These are phyloP conservation scores for Pseudomyrmex pallidus DNA, from an alignment of 1,140 invertebrate genomes.

Conservation along the genomic window DNA sequence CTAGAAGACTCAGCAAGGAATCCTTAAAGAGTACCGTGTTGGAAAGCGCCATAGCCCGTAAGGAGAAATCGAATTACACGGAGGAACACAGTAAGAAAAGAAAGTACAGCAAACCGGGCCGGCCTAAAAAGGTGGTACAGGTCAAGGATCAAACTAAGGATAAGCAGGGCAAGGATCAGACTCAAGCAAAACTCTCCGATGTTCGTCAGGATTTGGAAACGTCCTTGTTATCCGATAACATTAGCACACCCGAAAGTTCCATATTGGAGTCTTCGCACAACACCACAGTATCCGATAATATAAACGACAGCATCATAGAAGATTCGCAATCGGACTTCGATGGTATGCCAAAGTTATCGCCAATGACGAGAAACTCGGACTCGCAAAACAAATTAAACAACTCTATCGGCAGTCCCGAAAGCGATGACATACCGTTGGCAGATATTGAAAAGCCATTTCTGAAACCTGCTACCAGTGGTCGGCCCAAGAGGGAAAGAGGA, in stretches of 20 bases:
- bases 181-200: constrained; percentile 51
- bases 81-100: constrained; percentile 80
- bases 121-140: constrained; percentile 77
- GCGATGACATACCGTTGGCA: constrained; percentile 72
- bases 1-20: constrained; percentile 83
- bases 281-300: constrained; percentile 33
- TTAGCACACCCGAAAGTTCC: constrained; percentile 69
- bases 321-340: constrained; percentile 77
- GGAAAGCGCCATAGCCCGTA: constrained; percentile 84
- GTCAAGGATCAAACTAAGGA: constrained; percentile 69
- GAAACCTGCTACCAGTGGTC: constrained; percentile 76
- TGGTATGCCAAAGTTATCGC: constrained; percentile 84
- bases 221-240: constrained; percentile 54
- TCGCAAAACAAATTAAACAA: constrained; percentile 74
- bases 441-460: constrained; percentile 82
- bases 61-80: constrained; percentile 84
- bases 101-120: constrained; percentile 81
- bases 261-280: constrained; percentile 72
- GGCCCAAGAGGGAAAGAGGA: constrained; percentile 77
- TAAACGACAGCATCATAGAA: constrained; percentile 68
- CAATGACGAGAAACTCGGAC: constrained; percentile 80
- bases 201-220: constrained; percentile 57
- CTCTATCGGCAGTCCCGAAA: constrained; percentile 71
- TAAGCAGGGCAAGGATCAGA: constrained; percentile 51
- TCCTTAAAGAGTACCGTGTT: constrained; percentile 83